Conservation (phyloP, 1,140 invertebrate species). For the Cotesia glomerata region DNA sequence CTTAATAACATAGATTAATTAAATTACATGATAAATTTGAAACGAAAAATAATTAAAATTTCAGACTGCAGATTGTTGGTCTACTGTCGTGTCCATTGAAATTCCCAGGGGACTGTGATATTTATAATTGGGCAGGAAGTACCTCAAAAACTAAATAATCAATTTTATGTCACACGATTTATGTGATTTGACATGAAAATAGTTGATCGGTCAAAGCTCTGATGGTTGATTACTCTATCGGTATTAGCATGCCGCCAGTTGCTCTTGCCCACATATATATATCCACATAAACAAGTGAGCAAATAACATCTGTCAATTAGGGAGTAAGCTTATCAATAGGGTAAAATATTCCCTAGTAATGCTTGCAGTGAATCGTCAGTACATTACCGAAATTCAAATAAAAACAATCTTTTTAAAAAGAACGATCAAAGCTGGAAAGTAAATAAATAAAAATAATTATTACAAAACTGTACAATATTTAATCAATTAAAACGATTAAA, state of each 20-base stretch:
- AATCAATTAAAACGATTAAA: not conserved
- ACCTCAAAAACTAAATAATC: too few species aligned
- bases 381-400: not conserved
- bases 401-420: not conserved
- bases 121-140: too few species aligned
- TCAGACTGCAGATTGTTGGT: too few species aligned
- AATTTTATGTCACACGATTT: too few species aligned
- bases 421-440: not conserved
- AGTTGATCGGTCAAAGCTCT: conserved; percentile 13
- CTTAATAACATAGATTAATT: too few species aligned
- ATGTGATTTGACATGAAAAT: not conserved
- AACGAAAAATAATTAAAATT: too few species aligned
- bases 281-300: conserved; percentile 30
- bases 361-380: not conserved
- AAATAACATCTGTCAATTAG: conserved; percentile 61
- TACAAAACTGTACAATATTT: not conserved
- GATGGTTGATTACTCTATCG: conserved; percentile 38
- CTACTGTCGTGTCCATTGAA: too few species aligned
- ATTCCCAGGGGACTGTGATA: too few species aligned
- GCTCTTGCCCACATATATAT: not conserved
- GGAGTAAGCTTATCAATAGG: conserved; percentile 22
- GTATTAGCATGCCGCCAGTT: conserved; percentile 30
- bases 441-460: too few species aligned
- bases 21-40: too few species aligned
- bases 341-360: not conserved